Evolutionary conservation across 2,113 vertebrate species (phyloP).

Genomic region (Sceloporus tristichus): DNA sequence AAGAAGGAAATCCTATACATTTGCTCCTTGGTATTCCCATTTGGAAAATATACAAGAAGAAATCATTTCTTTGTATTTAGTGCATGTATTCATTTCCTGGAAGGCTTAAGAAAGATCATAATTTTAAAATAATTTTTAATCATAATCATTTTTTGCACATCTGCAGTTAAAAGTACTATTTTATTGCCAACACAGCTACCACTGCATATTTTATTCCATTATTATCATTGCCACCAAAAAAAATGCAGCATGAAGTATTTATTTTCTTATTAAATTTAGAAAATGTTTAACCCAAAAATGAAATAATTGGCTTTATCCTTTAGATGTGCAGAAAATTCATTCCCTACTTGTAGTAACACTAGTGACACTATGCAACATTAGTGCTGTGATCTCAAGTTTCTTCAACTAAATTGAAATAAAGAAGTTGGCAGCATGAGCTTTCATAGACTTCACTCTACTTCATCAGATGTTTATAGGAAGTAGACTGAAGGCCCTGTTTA

Average conservation of each 20-base stretch:
- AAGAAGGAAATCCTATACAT: neutral
- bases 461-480: no score
- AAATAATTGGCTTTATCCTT: neutral
- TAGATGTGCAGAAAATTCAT: neutral
- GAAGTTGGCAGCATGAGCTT: no score
- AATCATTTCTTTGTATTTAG: neutral
- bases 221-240: neutral
- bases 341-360: neutral
- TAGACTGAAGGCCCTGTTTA: no score
- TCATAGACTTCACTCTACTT: no score
- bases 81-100: neutral
- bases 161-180: neutral
- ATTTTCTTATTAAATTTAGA: neutral
- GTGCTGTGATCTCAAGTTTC: neutral
- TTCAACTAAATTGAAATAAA: no score
- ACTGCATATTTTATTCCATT: neutral
- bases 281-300: neutral
- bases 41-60: neutral
- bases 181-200: no score
- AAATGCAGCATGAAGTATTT: constrained; percentile 4
- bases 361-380: neutral
- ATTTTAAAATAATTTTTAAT: neutral
- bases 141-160: neutral
- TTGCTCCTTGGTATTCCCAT: neutral
- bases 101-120: neutral